Conservation (phyloP, 2,797 vertebrate genomes). For the Agapornis canus region DNA sequence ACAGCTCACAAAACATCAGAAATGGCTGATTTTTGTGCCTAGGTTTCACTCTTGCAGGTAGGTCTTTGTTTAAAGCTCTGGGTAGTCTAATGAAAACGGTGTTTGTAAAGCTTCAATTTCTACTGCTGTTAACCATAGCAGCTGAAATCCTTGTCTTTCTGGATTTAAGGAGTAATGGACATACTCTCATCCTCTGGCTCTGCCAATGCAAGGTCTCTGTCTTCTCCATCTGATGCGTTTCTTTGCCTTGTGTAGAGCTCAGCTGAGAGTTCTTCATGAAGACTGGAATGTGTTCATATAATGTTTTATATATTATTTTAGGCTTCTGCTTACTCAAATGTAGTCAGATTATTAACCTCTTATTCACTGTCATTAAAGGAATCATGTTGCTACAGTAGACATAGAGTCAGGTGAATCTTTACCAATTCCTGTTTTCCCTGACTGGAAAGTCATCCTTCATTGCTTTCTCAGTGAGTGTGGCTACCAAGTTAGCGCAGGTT, state of each 20-base stretch:
- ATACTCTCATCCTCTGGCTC: not conserved
- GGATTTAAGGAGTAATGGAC: not conserved
- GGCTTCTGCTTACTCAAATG: constrained; percentile 6
- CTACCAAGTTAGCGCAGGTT: not conserved
- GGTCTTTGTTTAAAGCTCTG: not conserved
- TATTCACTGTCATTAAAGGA: not conserved
- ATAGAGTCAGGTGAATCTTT: not conserved
- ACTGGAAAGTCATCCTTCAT: not conserved
- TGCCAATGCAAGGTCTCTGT: accelerated
- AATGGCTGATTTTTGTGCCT: not conserved
- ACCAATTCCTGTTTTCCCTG: not conserved
- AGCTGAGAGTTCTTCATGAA: not conserved
- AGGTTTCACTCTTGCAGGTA: not conserved
- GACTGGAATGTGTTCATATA: constrained; percentile 24
- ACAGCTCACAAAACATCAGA: not conserved
- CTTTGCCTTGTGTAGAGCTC: not conserved
- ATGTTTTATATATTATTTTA: constrained; percentile 45
- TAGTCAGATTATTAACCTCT: constrained; percentile 3
- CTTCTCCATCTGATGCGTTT: not conserved
- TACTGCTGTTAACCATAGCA: not conserved
- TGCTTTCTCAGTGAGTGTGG: not conserved
- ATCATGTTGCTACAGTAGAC: not conserved
- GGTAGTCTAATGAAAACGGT: not conserved
- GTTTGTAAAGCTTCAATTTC: not conserved
- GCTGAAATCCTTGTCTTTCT: not conserved